These are phyloP conservation scores for Holothuria glaberrima DNA, from an alignment of 35 echinoderm and acorn worm genomes.

Conservation along the genomic window DNA sequence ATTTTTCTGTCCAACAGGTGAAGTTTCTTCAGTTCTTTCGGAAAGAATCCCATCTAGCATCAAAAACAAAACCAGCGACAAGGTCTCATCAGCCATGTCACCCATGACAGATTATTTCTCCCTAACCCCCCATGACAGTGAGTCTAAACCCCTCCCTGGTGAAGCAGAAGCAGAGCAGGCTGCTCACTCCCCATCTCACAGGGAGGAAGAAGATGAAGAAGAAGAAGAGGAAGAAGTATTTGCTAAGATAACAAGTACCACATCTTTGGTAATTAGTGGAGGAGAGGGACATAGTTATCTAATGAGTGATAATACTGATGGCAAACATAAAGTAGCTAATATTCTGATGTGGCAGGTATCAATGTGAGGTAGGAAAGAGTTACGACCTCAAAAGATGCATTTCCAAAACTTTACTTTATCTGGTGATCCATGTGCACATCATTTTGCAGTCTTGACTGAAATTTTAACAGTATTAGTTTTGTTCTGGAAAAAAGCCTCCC, in stretches of 20 bases:
- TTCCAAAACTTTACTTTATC: no score
- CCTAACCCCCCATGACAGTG: conserved; percentile 77
- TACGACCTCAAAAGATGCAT: no score
- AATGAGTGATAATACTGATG: conserved; percentile 59
- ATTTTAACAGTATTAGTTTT: no score
- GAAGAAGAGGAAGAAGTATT: conserved; percentile 81
- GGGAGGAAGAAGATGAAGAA: conserved; percentile 16
- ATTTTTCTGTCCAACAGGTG: neutral
- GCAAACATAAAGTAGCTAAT: conserved; percentile 74
- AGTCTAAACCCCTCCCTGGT: conserved; percentile 59
- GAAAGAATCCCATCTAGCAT: conserved; percentile 28
- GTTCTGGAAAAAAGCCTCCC: no score
- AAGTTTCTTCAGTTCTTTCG: conserved; percentile 44
- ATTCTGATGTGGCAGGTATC: conserved; percentile 97
- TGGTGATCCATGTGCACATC: no score
- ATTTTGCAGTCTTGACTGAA: no score
- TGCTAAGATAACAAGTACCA: conserved; percentile 85
- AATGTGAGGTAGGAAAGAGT: conserved; percentile 49
- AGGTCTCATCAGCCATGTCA: conserved; percentile 89
- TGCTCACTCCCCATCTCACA: neutral
- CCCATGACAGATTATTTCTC: conserved; percentile 95
- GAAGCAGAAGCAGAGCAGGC: conserved; percentile 40
- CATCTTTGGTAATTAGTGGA: conserved; percentile 81
- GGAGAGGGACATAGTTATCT: conserved; percentile 94
- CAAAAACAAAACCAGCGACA: conserved; percentile 68